Evolutionary conservation across 1,140 invertebrate species (phyloP).

Genomic region (Leptonema lineaticorne): DNA sequence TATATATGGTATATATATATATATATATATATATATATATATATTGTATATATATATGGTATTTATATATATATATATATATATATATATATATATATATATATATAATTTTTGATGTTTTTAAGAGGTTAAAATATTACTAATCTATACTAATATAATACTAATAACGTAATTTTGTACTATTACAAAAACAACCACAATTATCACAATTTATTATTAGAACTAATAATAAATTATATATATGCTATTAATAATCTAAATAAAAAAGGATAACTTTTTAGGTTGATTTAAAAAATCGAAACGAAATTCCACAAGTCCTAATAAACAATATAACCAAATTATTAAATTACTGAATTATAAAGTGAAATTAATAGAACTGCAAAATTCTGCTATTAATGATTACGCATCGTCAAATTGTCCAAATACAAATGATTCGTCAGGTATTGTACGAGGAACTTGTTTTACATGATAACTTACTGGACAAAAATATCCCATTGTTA

Average conservation of each 20-base stretch:
- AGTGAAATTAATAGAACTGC: too few relatives aligned
- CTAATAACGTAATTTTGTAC: too few relatives aligned
- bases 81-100: too few relatives aligned
- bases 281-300: conserved; percentile 27
- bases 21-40: too few relatives aligned
- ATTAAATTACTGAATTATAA: background rate
- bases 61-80: too few relatives aligned
- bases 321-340: background rate
- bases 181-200: too few relatives aligned
- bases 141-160: too few relatives aligned
- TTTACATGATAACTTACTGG: background rate
- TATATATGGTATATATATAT: too few relatives aligned
- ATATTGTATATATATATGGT: too few relatives aligned
- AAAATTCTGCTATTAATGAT: background rate
- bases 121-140: too few relatives aligned
- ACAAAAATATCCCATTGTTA: conserved; percentile 16
- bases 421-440: background rate
- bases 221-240: background rate
- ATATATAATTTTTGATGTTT: too few relatives aligned
- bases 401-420: conserved; percentile 34
- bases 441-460: background rate
- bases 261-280: conserved; percentile 15
- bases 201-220: background rate
- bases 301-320: conserved; percentile 24
- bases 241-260: background rate